These are phyloP conservation scores for Branchellion lobata DNA, from an alignment of 2,888 invertebrate genomes.

Conservation along the genomic window DNA sequence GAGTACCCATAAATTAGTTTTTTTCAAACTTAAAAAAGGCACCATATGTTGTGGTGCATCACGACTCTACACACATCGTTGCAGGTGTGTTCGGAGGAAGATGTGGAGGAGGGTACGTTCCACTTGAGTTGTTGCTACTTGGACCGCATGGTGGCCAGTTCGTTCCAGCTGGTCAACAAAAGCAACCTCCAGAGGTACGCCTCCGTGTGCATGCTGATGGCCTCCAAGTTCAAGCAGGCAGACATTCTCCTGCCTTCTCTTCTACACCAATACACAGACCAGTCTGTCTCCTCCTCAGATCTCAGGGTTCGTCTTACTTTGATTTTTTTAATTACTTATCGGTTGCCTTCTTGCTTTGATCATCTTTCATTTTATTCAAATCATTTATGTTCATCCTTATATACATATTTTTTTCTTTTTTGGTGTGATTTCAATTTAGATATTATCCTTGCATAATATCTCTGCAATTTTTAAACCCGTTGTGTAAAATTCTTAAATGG, in stretches of 20 bases:
- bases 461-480: not conserved
- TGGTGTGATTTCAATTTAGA: too few species aligned
- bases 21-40: not conserved
- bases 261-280: constrained; percentile 25
- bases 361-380: too few species aligned
- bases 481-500: not conserved
- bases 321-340: not conserved
- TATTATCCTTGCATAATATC: not conserved
- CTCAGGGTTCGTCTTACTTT: not conserved
- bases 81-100: constrained; percentile 23
- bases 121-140: constrained; percentile 29
- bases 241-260: not conserved
- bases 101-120: constrained; percentile 19
- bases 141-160: not conserved
- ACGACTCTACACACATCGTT: not conserved
- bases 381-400: too few species aligned
- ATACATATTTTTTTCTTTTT: too few species aligned
- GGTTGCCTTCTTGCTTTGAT: not conserved
- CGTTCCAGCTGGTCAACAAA: constrained; percentile 17
- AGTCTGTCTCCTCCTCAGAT: not conserved
- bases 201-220: constrained; percentile 17
- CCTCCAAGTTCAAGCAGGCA: constrained; percentile 29
- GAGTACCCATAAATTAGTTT: too few species aligned
- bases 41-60: not conserved
- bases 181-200: constrained; percentile 30